These are phyloP conservation scores for Corvus moneduloides DNA, from an alignment of 2,113 vertebrate species.

Conservation along the genomic window DNA sequence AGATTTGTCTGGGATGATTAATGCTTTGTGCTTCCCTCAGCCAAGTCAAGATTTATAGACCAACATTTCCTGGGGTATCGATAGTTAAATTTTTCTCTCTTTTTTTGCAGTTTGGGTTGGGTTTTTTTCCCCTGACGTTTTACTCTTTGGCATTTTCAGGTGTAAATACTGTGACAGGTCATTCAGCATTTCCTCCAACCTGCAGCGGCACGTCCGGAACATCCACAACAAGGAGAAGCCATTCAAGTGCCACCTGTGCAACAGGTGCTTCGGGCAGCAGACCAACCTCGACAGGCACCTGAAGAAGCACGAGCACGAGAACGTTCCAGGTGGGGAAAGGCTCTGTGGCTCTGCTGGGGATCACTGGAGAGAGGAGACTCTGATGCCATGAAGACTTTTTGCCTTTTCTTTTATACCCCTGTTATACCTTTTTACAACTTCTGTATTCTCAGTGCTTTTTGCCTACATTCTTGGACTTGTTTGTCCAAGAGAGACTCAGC, in stretches of 20 bases:
- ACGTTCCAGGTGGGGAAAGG: conserved; percentile 82
- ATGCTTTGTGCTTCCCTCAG: conserved; percentile 10
- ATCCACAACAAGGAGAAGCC: conserved; percentile 99
- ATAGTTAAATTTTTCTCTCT: not conserved
- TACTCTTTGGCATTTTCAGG: conserved; percentile 71
- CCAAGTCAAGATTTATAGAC: conserved; percentile 40
- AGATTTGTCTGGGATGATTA: conserved; percentile 57
- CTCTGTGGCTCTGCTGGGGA: accelerated
- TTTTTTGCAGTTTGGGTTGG: too few relatives aligned
- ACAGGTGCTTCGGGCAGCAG: conserved; percentile 98
- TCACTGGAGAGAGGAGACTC: not conserved
- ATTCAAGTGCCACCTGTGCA: conserved; percentile 98
- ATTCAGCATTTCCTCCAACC: conserved; percentile 99
- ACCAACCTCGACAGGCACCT: conserved; percentile 98
- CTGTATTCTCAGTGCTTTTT: too few relatives aligned
- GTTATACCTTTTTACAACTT: too few relatives aligned
- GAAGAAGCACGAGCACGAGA: conserved; percentile 98
- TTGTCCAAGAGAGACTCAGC: too few relatives aligned
- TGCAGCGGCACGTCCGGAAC: conserved; percentile 98
- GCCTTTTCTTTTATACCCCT: too few relatives aligned
- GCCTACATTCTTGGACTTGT: too few relatives aligned
- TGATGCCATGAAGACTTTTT: too few relatives aligned
- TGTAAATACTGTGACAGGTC: conserved; percentile 99
- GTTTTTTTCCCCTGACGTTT: accelerated
- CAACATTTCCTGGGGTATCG: not conserved